Evolutionary conservation across 2,113 vertebrate species (phyloP).

Genomic region (Elaphurus davidianus): DNA sequence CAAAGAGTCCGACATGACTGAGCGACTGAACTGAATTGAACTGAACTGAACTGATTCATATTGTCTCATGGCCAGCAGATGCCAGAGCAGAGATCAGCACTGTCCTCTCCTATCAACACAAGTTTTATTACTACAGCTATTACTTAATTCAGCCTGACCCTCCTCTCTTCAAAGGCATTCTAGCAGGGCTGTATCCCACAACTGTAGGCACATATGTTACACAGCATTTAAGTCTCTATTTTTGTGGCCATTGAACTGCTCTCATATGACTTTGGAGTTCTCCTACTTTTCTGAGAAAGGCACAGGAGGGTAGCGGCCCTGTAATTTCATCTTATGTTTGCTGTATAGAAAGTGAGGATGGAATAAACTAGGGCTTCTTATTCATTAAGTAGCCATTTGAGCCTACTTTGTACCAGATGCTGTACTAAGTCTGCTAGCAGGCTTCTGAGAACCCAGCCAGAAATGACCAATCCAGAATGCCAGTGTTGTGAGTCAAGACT

Average conservation of each 20-base stretch:
- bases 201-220: not conserved
- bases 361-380: not conserved
- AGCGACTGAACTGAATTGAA: too few relatives aligned
- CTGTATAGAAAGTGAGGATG: not conserved
- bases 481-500: not conserved
- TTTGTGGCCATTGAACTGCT: not conserved
- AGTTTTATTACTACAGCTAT: not conserved
- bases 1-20: too few relatives aligned
- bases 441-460: not conserved
- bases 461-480: not conserved
- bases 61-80: not conserved
- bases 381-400: not conserved
- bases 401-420: not conserved
- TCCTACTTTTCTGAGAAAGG: not conserved
- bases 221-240: not conserved
- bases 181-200: not conserved
- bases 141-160: not conserved
- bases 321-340: not conserved
- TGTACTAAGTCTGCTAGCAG: not conserved
- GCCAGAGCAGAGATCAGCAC: not conserved
- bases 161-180: not conserved
- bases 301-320: not conserved
- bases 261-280: not conserved
- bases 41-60: too few relatives aligned
- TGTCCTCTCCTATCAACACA: not conserved